Conservation (phyloP, 1,140 invertebrate genomes). For the Caenorhabditis remanei region DNA sequence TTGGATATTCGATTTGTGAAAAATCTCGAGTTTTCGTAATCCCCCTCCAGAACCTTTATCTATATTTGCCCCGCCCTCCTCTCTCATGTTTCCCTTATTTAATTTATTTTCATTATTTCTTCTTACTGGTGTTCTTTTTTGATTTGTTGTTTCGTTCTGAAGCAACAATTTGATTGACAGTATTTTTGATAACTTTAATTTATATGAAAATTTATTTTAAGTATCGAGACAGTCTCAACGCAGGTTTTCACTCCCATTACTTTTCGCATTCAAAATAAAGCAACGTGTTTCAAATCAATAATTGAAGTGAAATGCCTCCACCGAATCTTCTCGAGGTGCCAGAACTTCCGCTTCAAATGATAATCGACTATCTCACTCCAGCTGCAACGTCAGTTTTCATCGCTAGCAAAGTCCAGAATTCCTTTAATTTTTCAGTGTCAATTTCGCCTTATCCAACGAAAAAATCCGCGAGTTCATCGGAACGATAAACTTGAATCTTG, state of each 20-base stretch:
- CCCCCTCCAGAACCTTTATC: too few relatives aligned
- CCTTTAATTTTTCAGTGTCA: background rate
- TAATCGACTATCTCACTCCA: background rate
- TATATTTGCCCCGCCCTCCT: background rate
- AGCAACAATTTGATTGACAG: background rate
- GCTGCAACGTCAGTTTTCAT: background rate
- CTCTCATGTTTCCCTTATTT: background rate
- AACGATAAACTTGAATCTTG: background rate
- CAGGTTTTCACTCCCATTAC: background rate
- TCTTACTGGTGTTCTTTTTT: constrained; percentile 26
- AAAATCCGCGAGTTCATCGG: background rate
- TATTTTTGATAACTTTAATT: background rate
- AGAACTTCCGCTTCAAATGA: background rate
- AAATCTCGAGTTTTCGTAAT: too few relatives aligned
- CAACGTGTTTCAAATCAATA: background rate
- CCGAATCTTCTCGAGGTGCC: background rate
- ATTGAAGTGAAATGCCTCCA: background rate
- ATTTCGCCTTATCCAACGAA: background rate
- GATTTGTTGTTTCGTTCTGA: background rate
- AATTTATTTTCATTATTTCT: constrained; percentile 51
- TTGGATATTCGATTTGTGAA: background rate
- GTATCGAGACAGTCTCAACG: background rate
- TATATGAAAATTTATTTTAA: background rate
- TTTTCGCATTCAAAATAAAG: background rate
- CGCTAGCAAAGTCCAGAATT: background rate